These are phyloP conservation scores for Mesopsocus fuscifrons DNA, from an alignment of 2,888 invertebrate species.

Conservation along the genomic window DNA sequence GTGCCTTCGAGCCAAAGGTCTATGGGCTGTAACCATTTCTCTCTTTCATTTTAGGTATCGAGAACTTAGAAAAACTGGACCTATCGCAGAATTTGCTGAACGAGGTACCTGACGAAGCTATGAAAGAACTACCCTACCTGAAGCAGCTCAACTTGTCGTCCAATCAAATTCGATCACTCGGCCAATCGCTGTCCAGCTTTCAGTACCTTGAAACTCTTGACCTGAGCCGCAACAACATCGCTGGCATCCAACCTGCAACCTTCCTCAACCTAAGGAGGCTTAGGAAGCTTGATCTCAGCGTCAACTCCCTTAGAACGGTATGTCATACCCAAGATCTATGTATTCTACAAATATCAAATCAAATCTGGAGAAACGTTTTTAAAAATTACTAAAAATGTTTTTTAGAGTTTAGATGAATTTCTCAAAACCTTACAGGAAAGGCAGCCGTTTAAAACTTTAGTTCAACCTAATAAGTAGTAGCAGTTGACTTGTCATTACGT, in stretches of 20 bases:
- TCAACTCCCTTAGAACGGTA: conserved; percentile 74
- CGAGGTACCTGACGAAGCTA: conserved; percentile 59
- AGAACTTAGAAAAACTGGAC: conserved; percentile 58
- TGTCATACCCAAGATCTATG: neutral
- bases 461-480: no score
- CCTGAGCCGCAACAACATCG: conserved; percentile 66
- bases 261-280: conserved; percentile 55
- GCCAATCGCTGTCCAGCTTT: conserved; percentile 34
- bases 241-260: conserved; percentile 60
- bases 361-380: conserved; percentile 7
- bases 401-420: no score
- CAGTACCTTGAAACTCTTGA: conserved; percentile 50
- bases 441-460: no score
- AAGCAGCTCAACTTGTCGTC: conserved; percentile 63
- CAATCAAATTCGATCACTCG: conserved; percentile 68
- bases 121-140: conserved; percentile 47
- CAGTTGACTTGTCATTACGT: no score
- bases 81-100: conserved; percentile 71
- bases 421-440: conserved; percentile 1
- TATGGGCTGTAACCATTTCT: no score
- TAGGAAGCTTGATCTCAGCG: conserved; percentile 58
- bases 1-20: no score
- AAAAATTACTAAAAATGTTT: conserved; percentile 8
- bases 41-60: conserved; percentile 32
- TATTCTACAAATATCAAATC: neutral